A percentile compares a stretch with the other conserved stretches of the same genome.
Conservation (phyloP, 2,888 invertebrate genomes). For the Perithous albicinctus region DNA sequence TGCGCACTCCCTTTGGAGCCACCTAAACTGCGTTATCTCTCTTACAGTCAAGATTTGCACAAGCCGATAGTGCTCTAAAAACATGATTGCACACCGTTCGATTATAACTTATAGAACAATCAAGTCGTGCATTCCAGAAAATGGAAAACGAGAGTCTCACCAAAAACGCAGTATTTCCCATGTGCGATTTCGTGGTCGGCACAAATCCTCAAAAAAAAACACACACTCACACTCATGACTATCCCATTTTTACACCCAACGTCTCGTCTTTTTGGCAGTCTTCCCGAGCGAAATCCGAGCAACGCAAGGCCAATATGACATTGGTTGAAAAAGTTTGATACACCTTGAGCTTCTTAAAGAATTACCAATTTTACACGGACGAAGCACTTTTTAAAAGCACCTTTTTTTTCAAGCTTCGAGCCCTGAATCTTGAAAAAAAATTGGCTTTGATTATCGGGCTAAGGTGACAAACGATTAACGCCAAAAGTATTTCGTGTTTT, state of each 20-base stretch:
- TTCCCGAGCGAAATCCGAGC: neutral
- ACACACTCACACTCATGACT: neutral
- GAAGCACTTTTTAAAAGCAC: no score
- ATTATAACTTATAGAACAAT: neutral
- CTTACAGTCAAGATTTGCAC: neutral
- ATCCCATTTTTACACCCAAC: constrained; percentile 34
- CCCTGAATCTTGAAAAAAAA: no score
- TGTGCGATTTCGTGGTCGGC: neutral
- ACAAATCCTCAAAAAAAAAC: neutral
- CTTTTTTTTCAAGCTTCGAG: no score
- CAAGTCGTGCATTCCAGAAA: neutral
- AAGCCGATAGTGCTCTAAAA: neutral
- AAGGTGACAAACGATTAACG: no score
- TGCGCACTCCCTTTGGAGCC: neutral
- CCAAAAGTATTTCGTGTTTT: neutral
- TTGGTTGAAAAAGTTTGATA: neutral
- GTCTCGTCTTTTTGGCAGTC: constrained; percentile 2
- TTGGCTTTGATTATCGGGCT: no score
- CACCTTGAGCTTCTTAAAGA: neutral
- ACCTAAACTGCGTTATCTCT: neutral
- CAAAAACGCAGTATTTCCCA: neutral
- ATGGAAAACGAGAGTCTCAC: neutral
- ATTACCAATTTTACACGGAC: neutral
- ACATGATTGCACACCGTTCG: neutral
- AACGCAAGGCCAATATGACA: neutral